Base-by-base conservation (phyloP, 2,113 vertebrate species). In the Tangachromis dhanisi region DNA sequence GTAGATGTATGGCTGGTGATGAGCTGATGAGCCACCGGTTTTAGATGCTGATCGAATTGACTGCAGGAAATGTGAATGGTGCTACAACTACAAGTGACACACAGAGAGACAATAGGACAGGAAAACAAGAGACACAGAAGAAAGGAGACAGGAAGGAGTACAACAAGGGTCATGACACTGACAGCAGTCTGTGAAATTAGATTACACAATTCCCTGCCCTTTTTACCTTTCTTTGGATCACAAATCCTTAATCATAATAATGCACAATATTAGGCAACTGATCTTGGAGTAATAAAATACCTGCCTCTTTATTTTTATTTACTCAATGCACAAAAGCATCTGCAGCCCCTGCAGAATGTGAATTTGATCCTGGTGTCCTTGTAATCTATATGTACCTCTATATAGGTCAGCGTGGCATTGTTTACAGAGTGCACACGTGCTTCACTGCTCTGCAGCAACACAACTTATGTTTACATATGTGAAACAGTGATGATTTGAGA, bases 351-450 rank as follows among this genome's bases (percentile, higher is more conserved):
- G 19, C 47, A 49, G 73, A 63, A 81, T 86, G 88, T 78, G 83
- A 93, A 93, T 86, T 63, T 61, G 89, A 95, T 90, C 84, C 89
- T 17, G 10, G 90, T 35, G 61, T 91, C 84, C 10, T 47, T 86
- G 94, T 90, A 91, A 92, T 92, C 83, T 83, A 87, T 92, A 90
- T 83, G 53, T 83, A 86, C 47, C 83, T 84, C 78, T 82, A 89
- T 90, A 61, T 92, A 89, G 93, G 90, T 94, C 93, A 93, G 38
- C 6, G 24, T 68, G 66, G 14, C 73, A 66, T 83, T 79, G 49
- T 88, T 35, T 4, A 19, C 19, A 29, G 11, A n/a, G 71, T 9
- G 81, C 68, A 90, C 76, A 57, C 29, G 24, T 89, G 86, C 71
- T 42, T 83, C 4, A 9, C 21, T 61, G 51, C 4, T 63, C 17